These are phyloP conservation scores for Daubentonia madagascariensis DNA, from an alignment of 2,113 vertebrate genomes.

Conservation along the genomic window DNA sequence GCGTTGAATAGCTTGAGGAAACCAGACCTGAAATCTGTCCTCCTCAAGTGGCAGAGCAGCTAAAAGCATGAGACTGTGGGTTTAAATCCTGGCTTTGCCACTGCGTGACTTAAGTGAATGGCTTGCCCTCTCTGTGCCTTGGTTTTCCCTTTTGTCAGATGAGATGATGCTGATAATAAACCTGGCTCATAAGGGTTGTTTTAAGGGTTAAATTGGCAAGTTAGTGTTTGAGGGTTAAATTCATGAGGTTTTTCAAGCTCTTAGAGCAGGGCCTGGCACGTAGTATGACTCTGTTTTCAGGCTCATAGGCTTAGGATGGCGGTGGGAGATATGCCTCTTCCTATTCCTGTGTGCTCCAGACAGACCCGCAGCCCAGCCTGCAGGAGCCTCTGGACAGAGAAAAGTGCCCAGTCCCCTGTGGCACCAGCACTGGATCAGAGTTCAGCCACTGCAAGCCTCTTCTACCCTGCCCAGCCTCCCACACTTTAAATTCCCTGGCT, in stretches of 20 bases:
- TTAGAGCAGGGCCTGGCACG: not conserved
- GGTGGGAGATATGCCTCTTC: not conserved
- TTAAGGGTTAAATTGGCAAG: not conserved
- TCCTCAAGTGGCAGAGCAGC: not conserved
- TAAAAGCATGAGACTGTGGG: not conserved
- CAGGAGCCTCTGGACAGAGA: not conserved
- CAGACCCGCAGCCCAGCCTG: not conserved
- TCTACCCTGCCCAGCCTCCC: too few species aligned
- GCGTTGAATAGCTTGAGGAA: rapidly evolving
- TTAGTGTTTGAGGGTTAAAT: not conserved
- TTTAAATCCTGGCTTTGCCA: not conserved
- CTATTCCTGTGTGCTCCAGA: not conserved
- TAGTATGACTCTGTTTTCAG: not conserved
- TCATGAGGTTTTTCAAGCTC: not conserved
- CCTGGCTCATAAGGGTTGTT: not conserved
- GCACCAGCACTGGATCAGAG: not conserved
- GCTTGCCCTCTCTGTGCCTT: not conserved
- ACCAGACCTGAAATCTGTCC: not conserved
- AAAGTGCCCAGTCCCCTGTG: too few species aligned
- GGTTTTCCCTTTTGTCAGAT: not conserved
- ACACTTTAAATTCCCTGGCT: not conserved
- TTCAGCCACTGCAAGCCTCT: not conserved
- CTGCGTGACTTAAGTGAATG: not conserved
- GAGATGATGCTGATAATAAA: not conserved
- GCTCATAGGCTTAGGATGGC: not conserved